Percentiles rank a stretch among this genome's conserved stretches.
Evolutionary conservation across 2,113 vertebrate species (phyloP).

Genomic region (Cervus canadensis): DNA sequence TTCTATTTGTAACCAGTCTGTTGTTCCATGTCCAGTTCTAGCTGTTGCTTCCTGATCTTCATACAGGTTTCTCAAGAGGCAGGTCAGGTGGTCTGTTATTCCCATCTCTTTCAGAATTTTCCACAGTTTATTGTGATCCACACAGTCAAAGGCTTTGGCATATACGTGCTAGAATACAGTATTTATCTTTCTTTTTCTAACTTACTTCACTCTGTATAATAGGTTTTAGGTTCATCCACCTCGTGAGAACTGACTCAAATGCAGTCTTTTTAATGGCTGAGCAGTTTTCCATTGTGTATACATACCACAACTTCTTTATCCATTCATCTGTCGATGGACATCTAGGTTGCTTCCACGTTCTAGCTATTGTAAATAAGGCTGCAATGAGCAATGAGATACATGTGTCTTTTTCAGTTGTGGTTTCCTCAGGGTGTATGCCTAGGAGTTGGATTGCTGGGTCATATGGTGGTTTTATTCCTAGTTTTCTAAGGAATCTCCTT

Average conservation of each 20-base stretch:
- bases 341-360: not conserved
- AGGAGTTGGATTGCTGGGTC: not conserved
- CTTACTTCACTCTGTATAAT: not conserved
- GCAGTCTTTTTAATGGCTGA: not conserved
- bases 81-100: not conserved
- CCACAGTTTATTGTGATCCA: not conserved
- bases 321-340: not conserved
- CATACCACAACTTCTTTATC: not conserved
- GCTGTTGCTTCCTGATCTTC: not conserved
- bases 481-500: not conserved
- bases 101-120: not conserved
- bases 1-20: not conserved
- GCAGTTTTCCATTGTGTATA: not conserved
- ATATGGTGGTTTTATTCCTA: not conserved
- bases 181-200: not conserved
- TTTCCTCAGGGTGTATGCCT: not conserved
- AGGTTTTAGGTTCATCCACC: not conserved
- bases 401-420: not conserved
- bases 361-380: not conserved
- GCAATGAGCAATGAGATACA: not conserved
- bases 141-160: not conserved
- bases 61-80: not conserved
- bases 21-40: not conserved
- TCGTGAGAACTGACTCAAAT: not conserved
- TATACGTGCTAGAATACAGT: not conserved